Base-by-base conservation (phyloP, 2,888 invertebrate genomes). In the Leptinotarsa tumamoca region DNA sequence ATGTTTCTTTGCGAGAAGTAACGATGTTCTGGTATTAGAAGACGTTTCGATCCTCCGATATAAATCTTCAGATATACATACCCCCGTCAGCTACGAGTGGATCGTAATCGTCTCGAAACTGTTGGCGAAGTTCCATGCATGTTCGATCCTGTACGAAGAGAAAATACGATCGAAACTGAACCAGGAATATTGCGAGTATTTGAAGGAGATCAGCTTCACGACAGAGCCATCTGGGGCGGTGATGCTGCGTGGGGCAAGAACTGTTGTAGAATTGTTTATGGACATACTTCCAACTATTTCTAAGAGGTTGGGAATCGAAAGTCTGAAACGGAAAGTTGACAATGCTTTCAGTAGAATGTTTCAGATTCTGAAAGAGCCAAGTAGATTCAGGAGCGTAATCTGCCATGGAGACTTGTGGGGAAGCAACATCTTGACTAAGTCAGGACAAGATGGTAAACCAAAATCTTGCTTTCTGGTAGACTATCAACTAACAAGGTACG, bases 401-500 rank as follows among this genome's bases (percentile, higher is more conserved):
- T 81, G 82, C 21, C 86, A 87, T 73, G 86, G 85, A 67, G 86
- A 87, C 80, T 63, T 86, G 73, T 85, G 85, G 83, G 74, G 77
- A 10, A 82, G 82, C 72, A 86, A 87, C 78, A 76, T 85, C 13
- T 83, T 85, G 52, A 81, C 82, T 51, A 69, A 33, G 27, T 51
- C 72, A 10, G 71, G 75, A 50, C 70, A 75, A 27, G 70, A 58
- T 58, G 49, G 49, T 21, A 58, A 50, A 23, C 56, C 68, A 33
- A 52, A 49, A 18, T 54, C 52, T 17, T 73, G 73, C 61, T 83
- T 82, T 68, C 77, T 87, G 27, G 74, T 86, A n/a, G 86, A 86
- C 80, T 87, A 80, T 75, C 86, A 86, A 80, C 75, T 81, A 1
- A 80, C 82, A 13, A 76, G 85, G 54, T 94, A 92, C 84, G 91